A percentile compares a stretch with the other conserved stretches of the same genome.
Conservation (phyloP, 2,113 vertebrate genomes). For the Cricetomys ansorgei region DNA sequence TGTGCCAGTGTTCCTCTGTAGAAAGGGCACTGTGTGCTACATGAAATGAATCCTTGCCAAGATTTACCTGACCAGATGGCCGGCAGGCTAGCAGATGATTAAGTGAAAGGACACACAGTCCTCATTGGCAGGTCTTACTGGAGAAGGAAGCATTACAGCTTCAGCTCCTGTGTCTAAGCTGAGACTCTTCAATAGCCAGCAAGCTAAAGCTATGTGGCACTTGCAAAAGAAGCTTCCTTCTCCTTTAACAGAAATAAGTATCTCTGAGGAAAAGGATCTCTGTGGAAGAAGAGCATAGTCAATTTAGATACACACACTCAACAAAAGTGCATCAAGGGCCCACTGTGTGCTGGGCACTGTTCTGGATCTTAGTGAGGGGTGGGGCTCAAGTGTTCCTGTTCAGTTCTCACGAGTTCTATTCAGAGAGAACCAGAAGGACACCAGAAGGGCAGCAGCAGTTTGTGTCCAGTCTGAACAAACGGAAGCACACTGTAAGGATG, state of each 20-base stretch:
- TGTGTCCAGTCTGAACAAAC: neutral
- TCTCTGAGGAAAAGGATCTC: slow-evolving; percentile 2
- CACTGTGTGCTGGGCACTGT: neutral
- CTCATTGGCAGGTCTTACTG: neutral
- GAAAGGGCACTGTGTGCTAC: neutral
- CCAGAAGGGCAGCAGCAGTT: neutral
- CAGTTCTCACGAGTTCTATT: neutral
- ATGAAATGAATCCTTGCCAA: neutral
- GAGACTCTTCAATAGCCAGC: neutral
- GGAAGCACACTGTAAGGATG: neutral
- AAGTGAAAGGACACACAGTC: neutral
- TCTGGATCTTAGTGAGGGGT: neutral
- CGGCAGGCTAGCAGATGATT: neutral
- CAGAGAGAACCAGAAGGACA: neutral
- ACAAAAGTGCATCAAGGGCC: neutral
- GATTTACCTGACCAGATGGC: neutral
- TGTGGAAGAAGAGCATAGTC: slow-evolving; percentile 24
- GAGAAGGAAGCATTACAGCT: neutral
- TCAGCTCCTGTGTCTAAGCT: slow-evolving; percentile 15
- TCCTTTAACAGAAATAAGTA: slow-evolving; percentile 37
- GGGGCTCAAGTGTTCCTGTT: neutral
- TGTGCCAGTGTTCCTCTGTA: neutral
- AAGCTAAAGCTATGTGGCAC: neutral
- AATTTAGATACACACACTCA: neutral
- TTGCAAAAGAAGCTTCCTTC: slow-evolving; percentile 59